Percentiles rank a stretch among this genome's conserved stretches.
Evolutionary conservation across 2,888 invertebrate genomes (phyloP).

Genomic region (Silvanus unidentatus): DNA sequence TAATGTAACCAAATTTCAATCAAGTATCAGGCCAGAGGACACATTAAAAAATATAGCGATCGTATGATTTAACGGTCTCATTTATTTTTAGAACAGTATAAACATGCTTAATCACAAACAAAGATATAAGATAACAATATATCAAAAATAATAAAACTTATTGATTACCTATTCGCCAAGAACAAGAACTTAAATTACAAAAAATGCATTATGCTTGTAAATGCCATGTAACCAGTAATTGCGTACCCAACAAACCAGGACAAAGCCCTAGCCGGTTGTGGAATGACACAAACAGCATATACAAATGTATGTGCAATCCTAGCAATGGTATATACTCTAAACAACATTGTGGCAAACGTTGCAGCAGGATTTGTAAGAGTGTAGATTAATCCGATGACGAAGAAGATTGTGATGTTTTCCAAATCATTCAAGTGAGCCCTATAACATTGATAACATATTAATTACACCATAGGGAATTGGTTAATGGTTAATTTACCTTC

Average conservation of each 20-base stretch:
- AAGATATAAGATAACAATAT: too few relatives aligned
- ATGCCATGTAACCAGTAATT: conserved; percentile 38
- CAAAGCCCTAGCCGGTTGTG: conserved; percentile 34
- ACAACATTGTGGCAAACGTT: conserved; percentile 43
- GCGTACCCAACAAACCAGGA: conserved; percentile 26
- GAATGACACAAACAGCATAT: conserved; percentile 32
- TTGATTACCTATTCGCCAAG: too few relatives aligned
- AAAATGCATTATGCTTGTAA: too few relatives aligned
- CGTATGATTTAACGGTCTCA: too few relatives aligned
- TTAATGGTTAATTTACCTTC: conserved; percentile 33
- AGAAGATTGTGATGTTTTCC: conserved; percentile 62
- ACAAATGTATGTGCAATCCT: conserved; percentile 33
- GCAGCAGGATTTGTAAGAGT: conserved; percentile 52
- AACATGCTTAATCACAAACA: too few relatives aligned
- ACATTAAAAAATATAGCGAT: too few relatives aligned
- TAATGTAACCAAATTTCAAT: too few relatives aligned
- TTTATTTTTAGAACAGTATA: too few relatives aligned
- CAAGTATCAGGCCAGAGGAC: too few relatives aligned
- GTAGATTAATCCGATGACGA: conserved; percentile 55
- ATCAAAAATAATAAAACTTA: too few relatives aligned
- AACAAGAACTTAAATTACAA: too few relatives aligned
- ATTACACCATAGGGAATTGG: not conserved
- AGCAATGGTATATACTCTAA: conserved; percentile 25
- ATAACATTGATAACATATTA: conserved; percentile 26
- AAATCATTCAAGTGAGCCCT: conserved; percentile 65